Evolutionary conservation across 2,888 invertebrate species (phyloP).

Genomic region (Eilema griseolum): DNA sequence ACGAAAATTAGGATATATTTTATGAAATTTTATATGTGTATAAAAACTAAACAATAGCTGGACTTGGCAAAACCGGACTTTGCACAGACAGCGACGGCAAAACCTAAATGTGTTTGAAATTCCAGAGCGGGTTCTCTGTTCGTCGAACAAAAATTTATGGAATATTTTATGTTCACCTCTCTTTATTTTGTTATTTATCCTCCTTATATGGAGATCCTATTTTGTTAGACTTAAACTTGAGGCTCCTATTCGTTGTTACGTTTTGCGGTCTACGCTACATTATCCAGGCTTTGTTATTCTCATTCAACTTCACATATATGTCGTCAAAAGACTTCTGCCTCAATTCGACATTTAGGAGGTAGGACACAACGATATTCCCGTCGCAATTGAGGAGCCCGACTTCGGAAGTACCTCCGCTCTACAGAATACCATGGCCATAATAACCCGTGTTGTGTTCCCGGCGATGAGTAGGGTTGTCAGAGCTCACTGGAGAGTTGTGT

Average conservation of each 20-base stretch:
- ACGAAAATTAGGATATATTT: not conserved
- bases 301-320: too few species aligned
- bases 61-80: slow-evolving; percentile 48
- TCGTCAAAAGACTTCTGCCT: too few species aligned
- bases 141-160: slow-evolving; percentile 16
- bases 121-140: slow-evolving; percentile 17
- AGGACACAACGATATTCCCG: too few species aligned
- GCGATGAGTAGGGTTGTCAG: too few species aligned
- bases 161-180: slow-evolving; percentile 32
- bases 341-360: too few species aligned
- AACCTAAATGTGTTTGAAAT: slow-evolving; percentile 30
- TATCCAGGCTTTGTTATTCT: too few species aligned
- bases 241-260: not conserved
- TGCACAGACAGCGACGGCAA: slow-evolving; percentile 11
- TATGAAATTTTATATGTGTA: slow-evolving; percentile 13
- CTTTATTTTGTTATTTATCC: slow-evolving; percentile 31
- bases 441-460: too few species aligned
- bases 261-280: too few species aligned
- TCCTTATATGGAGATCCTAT: not conserved
- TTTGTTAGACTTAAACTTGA: not conserved
- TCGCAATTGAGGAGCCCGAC: too few species aligned
- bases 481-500: too few species aligned
- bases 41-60: slow-evolving; percentile 51
- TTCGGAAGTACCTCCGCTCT: too few species aligned
- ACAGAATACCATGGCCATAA: too few species aligned